phyloP scores from a whole-genome alignment of 1,140 invertebrate species.

The Onthophagus taurus region DNA sequence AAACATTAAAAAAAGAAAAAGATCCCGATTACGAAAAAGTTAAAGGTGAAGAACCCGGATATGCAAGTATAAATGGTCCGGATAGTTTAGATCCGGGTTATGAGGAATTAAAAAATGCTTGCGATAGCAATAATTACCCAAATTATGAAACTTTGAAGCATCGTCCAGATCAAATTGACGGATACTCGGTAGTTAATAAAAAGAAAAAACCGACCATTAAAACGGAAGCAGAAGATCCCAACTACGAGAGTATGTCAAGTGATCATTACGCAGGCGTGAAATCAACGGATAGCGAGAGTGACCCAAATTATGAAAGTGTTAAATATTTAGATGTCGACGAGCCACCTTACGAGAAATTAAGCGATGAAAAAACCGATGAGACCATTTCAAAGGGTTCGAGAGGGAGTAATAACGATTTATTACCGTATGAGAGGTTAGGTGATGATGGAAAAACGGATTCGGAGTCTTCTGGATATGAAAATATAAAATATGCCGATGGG shows the following conservation, averaged over 20 bases:
- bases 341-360: slow-evolving; percentile 44
- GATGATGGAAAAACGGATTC: slow-evolving; percentile 25
- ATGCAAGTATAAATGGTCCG: slow-evolving; percentile 42
- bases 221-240: slow-evolving; percentile 37
- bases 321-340: slow-evolving; percentile 45
- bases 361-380: slow-evolving; percentile 34
- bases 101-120: slow-evolving; percentile 40
- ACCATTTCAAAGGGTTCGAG: slow-evolving; percentile 38
- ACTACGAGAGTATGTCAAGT: slow-evolving; percentile 63
- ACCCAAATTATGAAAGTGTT: slow-evolving; percentile 43
- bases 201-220: slow-evolving; percentile 26
- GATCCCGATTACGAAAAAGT: slow-evolving; percentile 58
- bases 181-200: slow-evolving; percentile 48
- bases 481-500: slow-evolving; percentile 1
- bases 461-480: slow-evolving; percentile 27
- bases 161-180: slow-evolving; percentile 23
- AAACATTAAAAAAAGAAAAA: slow-evolving; percentile 28
- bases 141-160: slow-evolving; percentile 61
- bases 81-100: slow-evolving; percentile 53
- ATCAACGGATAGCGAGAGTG: slow-evolving; percentile 54
- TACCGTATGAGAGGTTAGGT: slow-evolving; percentile 43
- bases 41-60: slow-evolving; percentile 40
- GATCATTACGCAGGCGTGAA: slow-evolving; percentile 47
- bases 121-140: slow-evolving; percentile 49
- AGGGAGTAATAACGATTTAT: slow-evolving; percentile 31